phyloP scores from a whole-genome alignment of 2,888 invertebrate genomes.

The Parnassius mnemosyne region DNA sequence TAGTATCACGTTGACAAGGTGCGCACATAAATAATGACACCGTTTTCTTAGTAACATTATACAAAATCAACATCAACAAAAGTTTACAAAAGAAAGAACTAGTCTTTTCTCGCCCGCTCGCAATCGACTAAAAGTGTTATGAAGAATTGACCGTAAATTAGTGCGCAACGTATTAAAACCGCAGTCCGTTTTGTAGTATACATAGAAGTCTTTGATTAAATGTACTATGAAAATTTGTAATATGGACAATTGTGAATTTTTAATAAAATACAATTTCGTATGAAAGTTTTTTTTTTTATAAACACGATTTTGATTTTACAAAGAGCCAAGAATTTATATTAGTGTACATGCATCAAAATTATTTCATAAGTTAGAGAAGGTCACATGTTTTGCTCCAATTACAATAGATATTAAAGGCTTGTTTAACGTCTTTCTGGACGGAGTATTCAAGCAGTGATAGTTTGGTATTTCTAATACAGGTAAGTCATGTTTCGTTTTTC shows the following conservation, averaged over 20 bases:
- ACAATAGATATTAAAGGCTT: not conserved
- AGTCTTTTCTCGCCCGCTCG: too few species aligned
- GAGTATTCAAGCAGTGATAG: not conserved
- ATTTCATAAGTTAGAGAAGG: not conserved
- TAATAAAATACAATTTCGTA: constrained; percentile 21
- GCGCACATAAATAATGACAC: too few species aligned
- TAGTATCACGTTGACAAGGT: too few species aligned
- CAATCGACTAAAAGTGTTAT: too few species aligned
- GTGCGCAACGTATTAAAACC: too few species aligned
- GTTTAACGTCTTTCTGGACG: not conserved
- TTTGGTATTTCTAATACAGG: not conserved
- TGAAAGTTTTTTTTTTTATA: constrained; percentile 4
- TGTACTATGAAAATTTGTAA: constrained; percentile 23
- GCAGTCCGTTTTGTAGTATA: too few species aligned
- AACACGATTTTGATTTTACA: not conserved
- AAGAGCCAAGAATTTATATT: not conserved
- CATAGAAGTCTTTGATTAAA: not conserved
- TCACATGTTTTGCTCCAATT: constrained; percentile 2
- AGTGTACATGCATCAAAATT: not conserved
- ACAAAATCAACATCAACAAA: too few species aligned
- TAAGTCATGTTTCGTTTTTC: too few species aligned
- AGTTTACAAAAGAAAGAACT: too few species aligned
- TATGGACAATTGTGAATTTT: constrained; percentile 19
- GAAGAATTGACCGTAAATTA: too few species aligned
- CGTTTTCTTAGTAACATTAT: too few species aligned